Evolutionary conservation across 2,888 invertebrate genomes (phyloP).

Genomic region (Rhingia rostrata): DNA sequence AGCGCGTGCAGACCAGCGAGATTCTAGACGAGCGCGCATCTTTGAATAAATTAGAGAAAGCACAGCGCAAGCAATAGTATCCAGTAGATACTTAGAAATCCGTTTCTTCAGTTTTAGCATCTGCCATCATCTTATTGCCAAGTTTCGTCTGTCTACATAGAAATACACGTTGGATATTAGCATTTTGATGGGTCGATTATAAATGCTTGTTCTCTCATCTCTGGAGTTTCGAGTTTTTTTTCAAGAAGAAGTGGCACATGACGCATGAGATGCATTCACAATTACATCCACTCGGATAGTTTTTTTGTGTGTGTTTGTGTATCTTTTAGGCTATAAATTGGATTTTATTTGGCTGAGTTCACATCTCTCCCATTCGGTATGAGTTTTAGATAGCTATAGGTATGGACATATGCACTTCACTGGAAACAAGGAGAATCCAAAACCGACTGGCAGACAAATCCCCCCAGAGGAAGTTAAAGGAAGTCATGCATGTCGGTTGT

Average conservation of each 20-base stretch:
- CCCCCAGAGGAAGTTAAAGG: slow-evolving; percentile 64
- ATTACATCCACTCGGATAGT: slow-evolving; percentile 12
- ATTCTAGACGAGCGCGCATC: slow-evolving; percentile 47
- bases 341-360: slow-evolving; percentile 50
- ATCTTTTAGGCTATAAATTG: slow-evolving; percentile 53
- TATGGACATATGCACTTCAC: slow-evolving; percentile 11
- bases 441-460: slow-evolving; percentile 24
- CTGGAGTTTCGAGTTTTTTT: slow-evolving; percentile 8
- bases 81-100: neutral
- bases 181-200: slow-evolving; percentile 58
- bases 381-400: neutral
- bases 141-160: neutral
- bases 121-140: slow-evolving; percentile 29
- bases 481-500: slow-evolving; percentile 73
- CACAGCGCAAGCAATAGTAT: slow-evolving; percentile 10
- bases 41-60: slow-evolving; percentile 61
- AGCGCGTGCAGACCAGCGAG: slow-evolving; percentile 50
- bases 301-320: slow-evolving; percentile 19
- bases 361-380: slow-evolving; percentile 41
- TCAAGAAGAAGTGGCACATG: slow-evolving; percentile 13
- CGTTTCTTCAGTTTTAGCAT: slow-evolving; percentile 26
- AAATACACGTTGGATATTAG: slow-evolving; percentile 21
- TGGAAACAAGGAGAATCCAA: slow-evolving; percentile 40
- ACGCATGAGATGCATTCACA: slow-evolving; percentile 60
- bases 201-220: slow-evolving; percentile 32